These are phyloP conservation scores for Hydrolagus colliei DNA, from an alignment of 2,797 vertebrate genomes.

Conservation along the genomic window DNA sequence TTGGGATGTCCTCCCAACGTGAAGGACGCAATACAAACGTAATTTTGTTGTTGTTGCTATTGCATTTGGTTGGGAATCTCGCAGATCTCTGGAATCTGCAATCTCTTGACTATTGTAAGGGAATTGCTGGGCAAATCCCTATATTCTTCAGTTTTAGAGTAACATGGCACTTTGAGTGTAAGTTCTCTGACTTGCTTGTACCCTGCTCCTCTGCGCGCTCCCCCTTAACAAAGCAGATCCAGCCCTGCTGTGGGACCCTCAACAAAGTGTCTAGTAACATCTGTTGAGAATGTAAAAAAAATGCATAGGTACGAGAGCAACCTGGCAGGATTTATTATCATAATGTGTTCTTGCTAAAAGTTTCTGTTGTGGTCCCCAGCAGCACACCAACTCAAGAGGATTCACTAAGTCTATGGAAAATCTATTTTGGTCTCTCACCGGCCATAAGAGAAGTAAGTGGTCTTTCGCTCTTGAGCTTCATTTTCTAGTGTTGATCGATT, in stretches of 20 bases:
- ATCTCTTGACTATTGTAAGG: neutral
- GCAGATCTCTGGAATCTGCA: neutral
- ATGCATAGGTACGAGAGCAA: neutral
- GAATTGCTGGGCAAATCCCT: neutral
- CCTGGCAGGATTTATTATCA: neutral
- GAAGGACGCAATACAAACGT: too few species aligned
- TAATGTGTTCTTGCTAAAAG: neutral
- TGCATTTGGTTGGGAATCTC: too few species aligned
- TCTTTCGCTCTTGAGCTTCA: neutral
- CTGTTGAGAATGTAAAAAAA: neutral
- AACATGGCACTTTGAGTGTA: neutral
- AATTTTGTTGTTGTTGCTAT: too few species aligned
- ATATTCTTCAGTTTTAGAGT: neutral
- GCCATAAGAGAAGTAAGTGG: constrained; percentile 79
- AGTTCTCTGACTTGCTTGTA: neutral
- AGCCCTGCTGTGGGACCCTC: neutral
- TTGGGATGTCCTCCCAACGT: too few species aligned
- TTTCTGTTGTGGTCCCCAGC: constrained; percentile 49
- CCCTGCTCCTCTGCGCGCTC: neutral
- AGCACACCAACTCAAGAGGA: constrained; percentile 54
- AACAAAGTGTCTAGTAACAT: too few species aligned
- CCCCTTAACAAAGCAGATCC: neutral
- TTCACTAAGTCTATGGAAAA: constrained; percentile 83
- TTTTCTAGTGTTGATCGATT: neutral
- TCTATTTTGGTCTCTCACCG: constrained; percentile 66